These are phyloP conservation scores for Cataglyphis altisquamis DNA, from an alignment of 2,888 invertebrate genomes.

Conservation along the genomic window DNA sequence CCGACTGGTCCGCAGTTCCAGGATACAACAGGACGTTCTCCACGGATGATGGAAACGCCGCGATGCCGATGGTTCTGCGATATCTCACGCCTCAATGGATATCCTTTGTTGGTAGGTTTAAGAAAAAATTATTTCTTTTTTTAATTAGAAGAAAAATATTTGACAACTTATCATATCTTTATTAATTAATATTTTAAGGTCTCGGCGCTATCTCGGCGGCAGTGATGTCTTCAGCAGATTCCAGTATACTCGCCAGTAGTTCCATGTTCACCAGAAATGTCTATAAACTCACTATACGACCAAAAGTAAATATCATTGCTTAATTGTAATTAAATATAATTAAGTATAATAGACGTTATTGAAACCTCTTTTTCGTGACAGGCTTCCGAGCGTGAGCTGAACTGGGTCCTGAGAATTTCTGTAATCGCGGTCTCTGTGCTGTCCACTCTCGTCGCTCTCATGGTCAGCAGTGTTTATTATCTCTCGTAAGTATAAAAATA, in stretches of 20 bases:
- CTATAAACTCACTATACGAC: conserved; percentile 90
- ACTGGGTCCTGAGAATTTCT: conserved; percentile 90
- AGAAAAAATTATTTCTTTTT: background rate
- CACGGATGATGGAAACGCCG: conserved; percentile 86
- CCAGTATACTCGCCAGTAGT: conserved; percentile 90
- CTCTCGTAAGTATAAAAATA: conserved; percentile 84
- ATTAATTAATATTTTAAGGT: conserved; percentile 83
- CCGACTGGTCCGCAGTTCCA: conserved; percentile 88
- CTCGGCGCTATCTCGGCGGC: conserved; percentile 92
- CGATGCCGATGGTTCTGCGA: conserved; percentile 90
- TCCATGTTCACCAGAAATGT: conserved; percentile 92
- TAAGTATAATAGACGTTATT: background rate
- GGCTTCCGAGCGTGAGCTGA: conserved; percentile 90
- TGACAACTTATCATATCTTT: background rate
- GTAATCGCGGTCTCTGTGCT: conserved; percentile 89
- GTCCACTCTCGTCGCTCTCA: conserved; percentile 89
- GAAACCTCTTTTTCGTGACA: conserved; percentile 77
- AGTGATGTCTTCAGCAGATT: conserved; percentile 93
- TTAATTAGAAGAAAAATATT: background rate
- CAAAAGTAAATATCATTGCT: conserved; percentile 87
- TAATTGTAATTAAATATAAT: background rate
- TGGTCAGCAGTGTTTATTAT: conserved; percentile 90
- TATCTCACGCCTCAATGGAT: conserved; percentile 88
- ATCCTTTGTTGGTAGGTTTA: conserved; percentile 87
- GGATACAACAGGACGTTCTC: conserved; percentile 81